phyloP scores from a whole-genome alignment of 2,113 vertebrate species.

The Potamarius usumacintae region DNA sequence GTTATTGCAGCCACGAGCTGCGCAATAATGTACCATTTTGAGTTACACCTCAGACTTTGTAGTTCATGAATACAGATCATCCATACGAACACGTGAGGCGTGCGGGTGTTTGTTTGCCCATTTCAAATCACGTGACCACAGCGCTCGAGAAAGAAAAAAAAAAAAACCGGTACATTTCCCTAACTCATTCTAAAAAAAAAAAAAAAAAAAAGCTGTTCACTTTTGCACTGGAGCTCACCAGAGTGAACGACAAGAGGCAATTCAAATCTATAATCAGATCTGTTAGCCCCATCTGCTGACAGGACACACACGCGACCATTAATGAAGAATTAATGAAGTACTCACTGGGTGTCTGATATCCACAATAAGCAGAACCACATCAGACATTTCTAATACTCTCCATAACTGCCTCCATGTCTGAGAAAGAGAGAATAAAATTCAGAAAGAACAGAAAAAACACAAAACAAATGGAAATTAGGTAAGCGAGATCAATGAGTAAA shows the following conservation, averaged over 20 bases:
- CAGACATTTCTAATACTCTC: conserved; percentile 93
- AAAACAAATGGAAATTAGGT: neutral
- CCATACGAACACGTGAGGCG: too few relatives aligned
- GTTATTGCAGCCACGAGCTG: too few relatives aligned
- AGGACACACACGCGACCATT: too few relatives aligned
- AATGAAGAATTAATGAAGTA: conserved; percentile 26
- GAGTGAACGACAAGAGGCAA: neutral
- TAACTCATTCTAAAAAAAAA: neutral
- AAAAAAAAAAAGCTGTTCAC: neutral
- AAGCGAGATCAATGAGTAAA: too few relatives aligned
- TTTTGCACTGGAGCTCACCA: neutral
- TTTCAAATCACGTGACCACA: too few relatives aligned
- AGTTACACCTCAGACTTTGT: too few relatives aligned
- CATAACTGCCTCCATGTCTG: conserved; percentile 93
- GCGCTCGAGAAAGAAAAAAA: too few relatives aligned
- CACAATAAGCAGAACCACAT: conserved; percentile 85
- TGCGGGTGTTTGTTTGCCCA: too few relatives aligned
- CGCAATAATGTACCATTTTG: too few relatives aligned
- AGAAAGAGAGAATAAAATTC: neutral
- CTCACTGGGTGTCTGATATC: conserved; percentile 89
- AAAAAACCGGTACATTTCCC: neutral
- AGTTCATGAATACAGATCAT: too few relatives aligned
- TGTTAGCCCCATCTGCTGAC: conserved; percentile 18
- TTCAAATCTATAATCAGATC: neutral
- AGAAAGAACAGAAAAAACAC: neutral